Evolutionary conservation across 2,797 vertebrate species (phyloP).

Genomic region (Falco columbarius): DNA sequence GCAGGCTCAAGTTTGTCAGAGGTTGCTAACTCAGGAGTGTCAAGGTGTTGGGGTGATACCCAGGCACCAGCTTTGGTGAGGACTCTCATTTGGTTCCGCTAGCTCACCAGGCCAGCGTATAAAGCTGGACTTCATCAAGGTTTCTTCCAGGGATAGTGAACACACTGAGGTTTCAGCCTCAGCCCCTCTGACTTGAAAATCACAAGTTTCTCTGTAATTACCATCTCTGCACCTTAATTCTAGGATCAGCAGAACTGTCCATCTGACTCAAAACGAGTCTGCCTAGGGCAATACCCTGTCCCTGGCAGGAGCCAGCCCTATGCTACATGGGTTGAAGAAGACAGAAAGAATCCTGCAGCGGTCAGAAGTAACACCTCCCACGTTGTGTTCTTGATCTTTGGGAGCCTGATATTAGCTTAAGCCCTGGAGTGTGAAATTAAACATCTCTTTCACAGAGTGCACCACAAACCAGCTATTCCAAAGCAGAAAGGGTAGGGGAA

Average conservation of each 20-base stretch:
- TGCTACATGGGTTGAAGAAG: fast-evolving
- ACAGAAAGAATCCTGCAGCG: neutral
- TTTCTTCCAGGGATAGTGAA: neutral
- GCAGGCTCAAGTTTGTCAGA: neutral
- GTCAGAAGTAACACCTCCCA: neutral
- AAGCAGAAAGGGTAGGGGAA: neutral
- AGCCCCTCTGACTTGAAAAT: neutral
- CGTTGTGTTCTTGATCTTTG: neutral
- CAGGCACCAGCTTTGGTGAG: neutral
- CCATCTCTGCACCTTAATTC: neutral
- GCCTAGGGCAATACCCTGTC: neutral
- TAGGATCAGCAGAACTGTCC: neutral
- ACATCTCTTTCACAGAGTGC: neutral
- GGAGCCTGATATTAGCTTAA: neutral
- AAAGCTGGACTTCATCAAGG: neutral
- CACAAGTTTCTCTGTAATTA: neutral
- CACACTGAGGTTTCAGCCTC: neutral
- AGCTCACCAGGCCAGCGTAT: fast-evolving
- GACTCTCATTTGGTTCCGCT: neutral
- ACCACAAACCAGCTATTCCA: neutral
- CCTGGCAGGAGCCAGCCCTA: neutral
- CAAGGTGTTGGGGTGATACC: neutral
- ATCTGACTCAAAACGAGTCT: neutral
- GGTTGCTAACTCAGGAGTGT: neutral
- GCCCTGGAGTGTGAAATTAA: neutral